Percentiles rank a stretch among this genome's conserved stretches.
Conservation (phyloP, 2,888 invertebrate species). For the Drosophila suboccidentalis region DNA sequence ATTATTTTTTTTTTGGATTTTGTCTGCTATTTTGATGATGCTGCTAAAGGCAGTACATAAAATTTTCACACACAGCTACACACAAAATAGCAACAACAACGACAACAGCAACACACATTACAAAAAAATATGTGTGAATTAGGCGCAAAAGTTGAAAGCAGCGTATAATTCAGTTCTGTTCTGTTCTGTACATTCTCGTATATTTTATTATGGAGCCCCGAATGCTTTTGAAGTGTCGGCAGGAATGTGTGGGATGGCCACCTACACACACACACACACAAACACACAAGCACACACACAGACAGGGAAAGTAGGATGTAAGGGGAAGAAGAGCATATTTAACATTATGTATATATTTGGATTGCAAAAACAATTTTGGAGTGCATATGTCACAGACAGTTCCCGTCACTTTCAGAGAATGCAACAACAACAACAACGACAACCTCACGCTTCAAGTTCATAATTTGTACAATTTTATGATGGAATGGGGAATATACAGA, state of each 20-base stretch:
- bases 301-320: conserved; percentile 1
- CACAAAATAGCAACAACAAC: conserved; percentile 30
- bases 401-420: conserved; percentile 14
- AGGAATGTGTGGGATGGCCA: conserved; percentile 49
- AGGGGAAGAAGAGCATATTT: neutral
- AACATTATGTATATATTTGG: conserved; percentile 38
- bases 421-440: conserved; percentile 38
- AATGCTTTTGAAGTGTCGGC: conserved; percentile 71
- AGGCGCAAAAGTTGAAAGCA: conserved; percentile 78
- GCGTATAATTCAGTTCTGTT: conserved; percentile 61
- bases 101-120: conserved; percentile 22
- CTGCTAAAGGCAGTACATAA: conserved; percentile 76
- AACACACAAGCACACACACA: neutral
- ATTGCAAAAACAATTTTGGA: conserved; percentile 51
- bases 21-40: conserved; percentile 68
- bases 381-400: conserved; percentile 68
- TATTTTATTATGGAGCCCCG: conserved; percentile 64
- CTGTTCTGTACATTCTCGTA: conserved; percentile 34
- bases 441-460: conserved; percentile 65
- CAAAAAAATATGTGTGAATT: conserved; percentile 72
- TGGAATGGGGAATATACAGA: neutral
- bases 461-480: conserved; percentile 68
- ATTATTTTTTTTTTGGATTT: conserved; percentile 16
- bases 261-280: conserved; percentile 29
- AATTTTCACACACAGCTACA: conserved; percentile 67